Evolutionary conservation across 2,797 vertebrate species (phyloP).

Genomic region (Lemur catta): DNA sequence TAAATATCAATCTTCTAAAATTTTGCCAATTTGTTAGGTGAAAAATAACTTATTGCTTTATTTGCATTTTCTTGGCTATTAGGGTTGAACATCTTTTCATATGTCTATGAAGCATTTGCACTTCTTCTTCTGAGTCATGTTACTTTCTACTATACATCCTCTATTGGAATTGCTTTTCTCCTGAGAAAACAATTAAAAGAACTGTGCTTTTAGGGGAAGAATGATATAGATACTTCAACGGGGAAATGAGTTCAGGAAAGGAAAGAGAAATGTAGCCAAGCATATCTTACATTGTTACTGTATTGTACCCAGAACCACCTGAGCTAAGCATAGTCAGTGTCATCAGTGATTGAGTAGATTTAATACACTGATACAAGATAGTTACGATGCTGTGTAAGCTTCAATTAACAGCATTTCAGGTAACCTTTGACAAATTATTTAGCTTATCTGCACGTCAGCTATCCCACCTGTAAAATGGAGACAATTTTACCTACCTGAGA

Average conservation of each 20-base stretch:
- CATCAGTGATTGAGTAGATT: neutral
- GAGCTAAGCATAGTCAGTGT: neutral
- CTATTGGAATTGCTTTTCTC: neutral
- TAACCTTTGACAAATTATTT: neutral
- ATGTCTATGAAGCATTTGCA: neutral
- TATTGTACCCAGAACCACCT: neutral
- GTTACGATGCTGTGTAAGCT: neutral
- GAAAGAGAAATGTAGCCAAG: neutral
- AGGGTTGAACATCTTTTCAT: neutral
- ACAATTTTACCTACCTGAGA: neutral
- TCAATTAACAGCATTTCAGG: neutral
- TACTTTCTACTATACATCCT: neutral
- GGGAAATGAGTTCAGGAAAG: neutral
- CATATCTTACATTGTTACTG: neutral
- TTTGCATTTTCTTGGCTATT: neutral
- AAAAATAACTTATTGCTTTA: neutral
- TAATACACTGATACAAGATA: neutral
- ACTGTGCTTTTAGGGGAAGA: neutral
- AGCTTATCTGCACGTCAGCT: neutral
- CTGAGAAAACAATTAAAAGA: constrained; percentile 27
- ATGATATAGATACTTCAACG: neutral
- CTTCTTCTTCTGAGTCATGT: neutral
- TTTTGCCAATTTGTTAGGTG: neutral
- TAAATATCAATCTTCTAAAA: neutral
- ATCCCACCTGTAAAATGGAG: constrained; percentile 9